Conservation (phyloP, 2,797 vertebrate genomes). For the Squalus acanthias region DNA sequence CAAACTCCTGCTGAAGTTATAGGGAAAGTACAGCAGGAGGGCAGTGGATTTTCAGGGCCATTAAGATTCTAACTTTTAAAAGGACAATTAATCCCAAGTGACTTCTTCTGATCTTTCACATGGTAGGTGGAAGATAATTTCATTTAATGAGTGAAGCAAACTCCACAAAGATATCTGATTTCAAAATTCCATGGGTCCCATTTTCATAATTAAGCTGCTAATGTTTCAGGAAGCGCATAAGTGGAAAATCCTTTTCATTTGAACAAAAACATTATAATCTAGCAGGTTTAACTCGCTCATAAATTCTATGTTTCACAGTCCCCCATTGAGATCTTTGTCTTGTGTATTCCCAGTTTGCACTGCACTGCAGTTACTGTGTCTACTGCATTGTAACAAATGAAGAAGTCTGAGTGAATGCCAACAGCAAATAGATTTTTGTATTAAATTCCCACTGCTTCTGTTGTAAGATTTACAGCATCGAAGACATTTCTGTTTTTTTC, state of each 20-base stretch:
- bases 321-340: not conserved
- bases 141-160: not conserved
- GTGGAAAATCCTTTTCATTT: not conserved
- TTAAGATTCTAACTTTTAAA: not conserved
- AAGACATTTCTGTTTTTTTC: not conserved
- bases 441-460: conserved; percentile 12
- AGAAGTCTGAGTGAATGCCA: not conserved
- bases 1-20: not conserved
- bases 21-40: not conserved
- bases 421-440: conserved; percentile 12
- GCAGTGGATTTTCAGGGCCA: not conserved
- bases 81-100: not conserved
- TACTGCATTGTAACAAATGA: not conserved
- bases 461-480: not conserved
- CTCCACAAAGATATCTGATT: not conserved
- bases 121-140: not conserved
- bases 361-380: not conserved
- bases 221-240: not conserved
- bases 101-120: not conserved
- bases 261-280: not conserved
- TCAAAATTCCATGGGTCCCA: not conserved
- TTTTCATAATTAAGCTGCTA: not conserved
- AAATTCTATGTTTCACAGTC: not conserved
- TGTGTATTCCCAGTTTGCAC: not conserved
- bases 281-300: not conserved